Conservation (phyloP, 1,140 invertebrate genomes). For the Cydia splendana region DNA sequence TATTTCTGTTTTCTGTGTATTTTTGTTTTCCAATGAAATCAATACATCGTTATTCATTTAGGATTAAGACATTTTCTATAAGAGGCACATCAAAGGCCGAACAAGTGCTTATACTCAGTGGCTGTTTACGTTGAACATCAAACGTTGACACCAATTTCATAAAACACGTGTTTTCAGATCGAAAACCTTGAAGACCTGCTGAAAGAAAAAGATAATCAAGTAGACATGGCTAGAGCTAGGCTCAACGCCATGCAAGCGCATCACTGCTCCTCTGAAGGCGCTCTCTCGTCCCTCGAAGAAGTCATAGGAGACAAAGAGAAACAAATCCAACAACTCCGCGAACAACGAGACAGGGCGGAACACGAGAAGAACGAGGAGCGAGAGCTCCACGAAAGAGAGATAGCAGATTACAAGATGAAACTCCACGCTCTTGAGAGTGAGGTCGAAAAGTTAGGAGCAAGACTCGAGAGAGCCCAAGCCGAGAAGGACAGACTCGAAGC, state of each 20-base stretch:
- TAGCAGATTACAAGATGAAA: slow-evolving; percentile 97
- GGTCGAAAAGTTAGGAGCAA: slow-evolving; percentile 93
- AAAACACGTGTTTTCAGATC: slow-evolving; percentile 84
- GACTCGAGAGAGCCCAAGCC: slow-evolving; percentile 91
- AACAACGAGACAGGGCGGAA: slow-evolving; percentile 97
- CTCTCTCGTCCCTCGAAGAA: slow-evolving; percentile 95
- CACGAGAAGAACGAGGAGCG: slow-evolving; percentile 97
- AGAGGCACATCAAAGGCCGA: not conserved
- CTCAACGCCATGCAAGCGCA: slow-evolving; percentile 95
- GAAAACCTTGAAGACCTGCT: slow-evolving; percentile 98
- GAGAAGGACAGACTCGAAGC: slow-evolving; percentile 95
- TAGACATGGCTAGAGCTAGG: slow-evolving; percentile 95
- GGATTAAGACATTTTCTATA: not conserved
- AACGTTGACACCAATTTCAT: not conserved
- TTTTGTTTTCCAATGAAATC: not conserved
- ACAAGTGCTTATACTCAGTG: not conserved
- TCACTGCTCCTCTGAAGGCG: slow-evolving; percentile 95
- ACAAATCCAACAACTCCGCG: slow-evolving; percentile 92
- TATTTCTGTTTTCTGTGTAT: slow-evolving; percentile 29
- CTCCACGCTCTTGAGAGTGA: slow-evolving; percentile 93
- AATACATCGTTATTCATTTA: not conserved
- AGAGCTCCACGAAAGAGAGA: slow-evolving; percentile 94
- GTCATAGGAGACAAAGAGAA: slow-evolving; percentile 98
- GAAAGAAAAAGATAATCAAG: slow-evolving; percentile 98
- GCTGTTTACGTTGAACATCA: not conserved